Percentiles rank a stretch among this genome's conserved stretches.
phyloP scores from a whole-genome alignment of 2,888 invertebrate genomes.

The Aricia artaxerxes region DNA sequence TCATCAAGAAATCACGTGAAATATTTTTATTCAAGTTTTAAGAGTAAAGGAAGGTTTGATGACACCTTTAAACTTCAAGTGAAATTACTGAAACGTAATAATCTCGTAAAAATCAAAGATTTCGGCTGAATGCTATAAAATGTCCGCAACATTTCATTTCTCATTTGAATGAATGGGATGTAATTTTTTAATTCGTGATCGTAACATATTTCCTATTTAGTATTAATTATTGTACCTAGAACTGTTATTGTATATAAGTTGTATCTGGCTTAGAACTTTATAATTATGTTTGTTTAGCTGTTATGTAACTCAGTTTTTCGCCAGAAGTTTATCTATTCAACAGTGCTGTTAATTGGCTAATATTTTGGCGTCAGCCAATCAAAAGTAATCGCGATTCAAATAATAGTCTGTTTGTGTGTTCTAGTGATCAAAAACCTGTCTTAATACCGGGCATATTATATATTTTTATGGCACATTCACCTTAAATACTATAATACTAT shows the following conservation, averaged over 20 bases:
- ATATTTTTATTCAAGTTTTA: not conserved
- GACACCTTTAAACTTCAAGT: not conserved
- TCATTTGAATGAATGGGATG: not conserved
- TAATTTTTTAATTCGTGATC: not conserved
- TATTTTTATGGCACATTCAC: no score
- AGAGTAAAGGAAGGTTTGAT: not conserved
- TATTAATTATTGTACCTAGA: not conserved
- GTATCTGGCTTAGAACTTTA: no score
- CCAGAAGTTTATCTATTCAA: no score
- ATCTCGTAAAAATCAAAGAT: slow-evolving; percentile 11
- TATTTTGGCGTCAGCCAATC: not conserved
- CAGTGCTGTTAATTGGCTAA: no score
- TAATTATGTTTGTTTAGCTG: no score
- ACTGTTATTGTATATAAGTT: not conserved
- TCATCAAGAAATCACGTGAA: no score
- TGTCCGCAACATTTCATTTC: not conserved
- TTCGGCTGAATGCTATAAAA: not conserved
- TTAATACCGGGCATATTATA: no score
- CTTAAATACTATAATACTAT: no score
- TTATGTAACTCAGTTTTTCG: no score
- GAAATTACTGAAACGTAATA: not conserved
- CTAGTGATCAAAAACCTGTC: no score
- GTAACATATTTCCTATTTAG: not conserved
- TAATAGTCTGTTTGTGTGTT: no score
- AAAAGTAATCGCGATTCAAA: no score